Evolutionary conservation across 2,113 vertebrate species (phyloP).

Genomic region (Corapipo altera): DNA sequence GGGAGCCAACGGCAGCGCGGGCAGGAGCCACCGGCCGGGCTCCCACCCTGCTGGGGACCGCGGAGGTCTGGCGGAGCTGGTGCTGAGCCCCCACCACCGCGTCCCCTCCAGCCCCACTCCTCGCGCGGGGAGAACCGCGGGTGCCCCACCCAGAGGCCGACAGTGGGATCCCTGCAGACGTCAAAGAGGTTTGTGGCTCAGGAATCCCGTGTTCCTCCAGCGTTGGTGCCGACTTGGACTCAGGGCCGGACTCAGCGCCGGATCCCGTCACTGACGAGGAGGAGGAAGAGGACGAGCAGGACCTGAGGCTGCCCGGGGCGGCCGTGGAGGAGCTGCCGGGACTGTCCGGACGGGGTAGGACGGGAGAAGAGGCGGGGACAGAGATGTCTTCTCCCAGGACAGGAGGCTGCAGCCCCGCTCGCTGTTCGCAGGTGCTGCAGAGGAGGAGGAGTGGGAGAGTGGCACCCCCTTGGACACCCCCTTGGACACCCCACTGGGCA

Average conservation of each 20-base stretch:
- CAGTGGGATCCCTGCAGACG: accelerated
- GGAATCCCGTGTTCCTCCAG: background rate
- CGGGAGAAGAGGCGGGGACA: accelerated
- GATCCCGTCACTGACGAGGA: background rate
- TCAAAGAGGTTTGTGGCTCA: background rate
- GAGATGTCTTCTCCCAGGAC: accelerated
- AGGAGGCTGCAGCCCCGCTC: accelerated
- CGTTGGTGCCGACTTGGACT: background rate
- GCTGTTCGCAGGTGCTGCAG: background rate
- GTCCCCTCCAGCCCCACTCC: background rate
- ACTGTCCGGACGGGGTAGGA: background rate
- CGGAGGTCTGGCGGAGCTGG: background rate
- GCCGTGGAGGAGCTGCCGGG: background rate
- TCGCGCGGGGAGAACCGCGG: background rate
- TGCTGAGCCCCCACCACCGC: background rate
- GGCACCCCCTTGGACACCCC: background rate
- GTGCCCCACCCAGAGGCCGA: accelerated
- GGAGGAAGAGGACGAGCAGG: background rate
- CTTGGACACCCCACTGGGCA: background rate
- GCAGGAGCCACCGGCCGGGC: background rate
- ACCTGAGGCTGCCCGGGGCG: background rate
- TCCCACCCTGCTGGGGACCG: background rate
- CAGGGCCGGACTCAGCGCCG: background rate
- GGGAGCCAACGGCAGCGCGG: background rate
- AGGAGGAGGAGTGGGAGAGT: background rate